These are phyloP conservation scores for Cirrhinus molitorella DNA, from an alignment of 2,797 vertebrate genomes.

Conservation along the genomic window DNA sequence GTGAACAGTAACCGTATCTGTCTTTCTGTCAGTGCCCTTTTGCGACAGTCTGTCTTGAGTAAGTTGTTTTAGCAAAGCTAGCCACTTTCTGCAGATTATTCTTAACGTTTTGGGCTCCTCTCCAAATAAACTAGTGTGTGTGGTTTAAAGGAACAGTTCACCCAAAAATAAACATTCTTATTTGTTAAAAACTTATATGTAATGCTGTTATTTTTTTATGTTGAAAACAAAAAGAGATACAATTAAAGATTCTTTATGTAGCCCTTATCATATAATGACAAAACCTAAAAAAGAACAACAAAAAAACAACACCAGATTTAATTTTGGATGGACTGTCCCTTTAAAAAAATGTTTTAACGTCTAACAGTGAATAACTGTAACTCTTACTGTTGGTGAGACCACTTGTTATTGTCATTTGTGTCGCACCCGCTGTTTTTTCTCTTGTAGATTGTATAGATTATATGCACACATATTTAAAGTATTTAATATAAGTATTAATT, in stretches of 20 bases:
- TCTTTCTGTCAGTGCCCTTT: slow-evolving; percentile 66
- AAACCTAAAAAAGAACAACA: not conserved
- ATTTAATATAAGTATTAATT: slow-evolving; percentile 47
- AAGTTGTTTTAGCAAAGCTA: slow-evolving; percentile 66
- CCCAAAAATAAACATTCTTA: slow-evolving; percentile 33
- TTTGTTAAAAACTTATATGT: not conserved
- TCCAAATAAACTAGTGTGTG: slow-evolving; percentile 9
- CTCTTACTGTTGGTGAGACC: slow-evolving; percentile 38
- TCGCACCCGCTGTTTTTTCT: slow-evolving; percentile 60
- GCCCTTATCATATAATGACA: not conserved
- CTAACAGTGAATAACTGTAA: slow-evolving; percentile 16
- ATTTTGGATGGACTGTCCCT: slow-evolving; percentile 24
- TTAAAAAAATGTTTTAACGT: not conserved
- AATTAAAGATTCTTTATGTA: not conserved
- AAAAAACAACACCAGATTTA: not conserved
- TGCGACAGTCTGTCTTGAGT: slow-evolving; percentile 62
- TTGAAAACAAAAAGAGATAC: not conserved
- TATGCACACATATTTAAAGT: slow-evolving; percentile 57
- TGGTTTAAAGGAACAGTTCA: slow-evolving; percentile 37
- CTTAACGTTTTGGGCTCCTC: slow-evolving; percentile 42
- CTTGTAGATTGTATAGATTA: slow-evolving; percentile 59
- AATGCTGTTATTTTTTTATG: not conserved
- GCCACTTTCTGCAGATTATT: slow-evolving; percentile 65
- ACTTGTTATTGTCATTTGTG: slow-evolving; percentile 46
- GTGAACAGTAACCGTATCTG: slow-evolving; percentile 71